phyloP scores from a whole-genome alignment of 1,140 invertebrate genomes.

The Dreissena rostriformis region DNA sequence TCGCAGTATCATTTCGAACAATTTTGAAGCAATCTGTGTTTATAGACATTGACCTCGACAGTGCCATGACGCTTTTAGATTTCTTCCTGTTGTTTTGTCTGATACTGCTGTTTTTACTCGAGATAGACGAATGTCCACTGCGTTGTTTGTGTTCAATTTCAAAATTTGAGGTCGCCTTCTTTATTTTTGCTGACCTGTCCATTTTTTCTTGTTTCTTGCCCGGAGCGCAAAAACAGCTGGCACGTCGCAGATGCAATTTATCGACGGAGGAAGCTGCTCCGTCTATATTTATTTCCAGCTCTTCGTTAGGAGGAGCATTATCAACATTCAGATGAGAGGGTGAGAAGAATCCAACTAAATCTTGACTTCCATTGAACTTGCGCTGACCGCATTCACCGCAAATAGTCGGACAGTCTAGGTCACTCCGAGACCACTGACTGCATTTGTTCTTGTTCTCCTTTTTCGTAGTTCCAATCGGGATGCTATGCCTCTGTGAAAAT shows the following conservation, averaged over 20 bases:
- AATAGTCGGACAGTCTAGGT: constrained; percentile 11
- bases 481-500: constrained; percentile 27
- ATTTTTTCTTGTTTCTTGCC: not conserved
- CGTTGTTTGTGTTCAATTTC: constrained; percentile 18
- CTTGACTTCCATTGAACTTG: constrained; percentile 31
- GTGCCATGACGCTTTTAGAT: constrained; percentile 17
- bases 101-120: no score
- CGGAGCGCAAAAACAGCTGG: not conserved
- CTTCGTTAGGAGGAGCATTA: no score
- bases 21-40: constrained; percentile 18
- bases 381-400: constrained; percentile 27
- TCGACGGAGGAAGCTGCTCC: not conserved
- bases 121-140: no score
- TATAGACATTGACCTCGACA: constrained; percentile 36
- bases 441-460: not conserved
- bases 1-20: constrained; percentile 12
- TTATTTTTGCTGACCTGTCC: not conserved
- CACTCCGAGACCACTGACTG: constrained; percentile 4
- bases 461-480: not conserved
- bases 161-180: constrained; percentile 21
- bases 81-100: not conserved
- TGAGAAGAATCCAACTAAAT: constrained; percentile 17
- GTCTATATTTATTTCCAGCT: no score
- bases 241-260: not conserved
- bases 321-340: not conserved